phyloP scores from a whole-genome alignment of 2,888 invertebrate species.

The Diadegma fenestrale region DNA sequence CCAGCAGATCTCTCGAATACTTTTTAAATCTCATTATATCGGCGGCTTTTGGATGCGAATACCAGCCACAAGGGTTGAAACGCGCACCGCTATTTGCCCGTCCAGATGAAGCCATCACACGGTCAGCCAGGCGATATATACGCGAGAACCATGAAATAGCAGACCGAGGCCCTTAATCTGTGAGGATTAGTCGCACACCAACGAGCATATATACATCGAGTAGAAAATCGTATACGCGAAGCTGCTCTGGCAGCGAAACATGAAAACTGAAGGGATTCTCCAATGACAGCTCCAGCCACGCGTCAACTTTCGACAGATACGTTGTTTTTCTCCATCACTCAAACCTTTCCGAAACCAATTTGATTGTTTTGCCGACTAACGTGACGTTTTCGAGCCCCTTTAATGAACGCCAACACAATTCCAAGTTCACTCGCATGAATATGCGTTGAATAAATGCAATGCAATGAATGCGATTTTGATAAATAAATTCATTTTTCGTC shows the following conservation, averaged over 20 bases:
- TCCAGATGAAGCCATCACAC: slow-evolving; percentile 36
- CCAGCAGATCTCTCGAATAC: slow-evolving; percentile 70
- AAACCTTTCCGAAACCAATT: slow-evolving; percentile 4
- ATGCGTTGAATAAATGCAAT: no score
- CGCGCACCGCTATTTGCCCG: slow-evolving; percentile 19
- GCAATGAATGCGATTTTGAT: no score
- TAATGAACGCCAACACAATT: no score
- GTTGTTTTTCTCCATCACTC: slow-evolving; percentile 34
- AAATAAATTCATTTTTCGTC: no score
- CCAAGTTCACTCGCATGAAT: no score
- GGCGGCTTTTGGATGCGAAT: slow-evolving; percentile 72
- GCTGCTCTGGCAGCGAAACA: slow-evolving; percentile 9
- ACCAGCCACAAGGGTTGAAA: slow-evolving; percentile 69
- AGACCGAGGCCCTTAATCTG: slow-evolving; percentile 74
- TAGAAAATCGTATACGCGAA: not conserved
- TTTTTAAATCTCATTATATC: slow-evolving; percentile 82
- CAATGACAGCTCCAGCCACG: slow-evolving; percentile 58
- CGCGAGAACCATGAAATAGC: slow-evolving; percentile 34
- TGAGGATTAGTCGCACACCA: slow-evolving; percentile 74
- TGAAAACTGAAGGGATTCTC: slow-evolving; percentile 44
- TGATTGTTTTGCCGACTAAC: not conserved
- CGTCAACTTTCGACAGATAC: slow-evolving; percentile 39
- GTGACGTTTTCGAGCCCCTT: not conserved
- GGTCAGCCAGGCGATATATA: slow-evolving; percentile 60
- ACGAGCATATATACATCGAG: slow-evolving; percentile 57